These are phyloP conservation scores for Macrophya alboannulata DNA, from an alignment of 2,888 invertebrate species.

Conservation along the genomic window DNA sequence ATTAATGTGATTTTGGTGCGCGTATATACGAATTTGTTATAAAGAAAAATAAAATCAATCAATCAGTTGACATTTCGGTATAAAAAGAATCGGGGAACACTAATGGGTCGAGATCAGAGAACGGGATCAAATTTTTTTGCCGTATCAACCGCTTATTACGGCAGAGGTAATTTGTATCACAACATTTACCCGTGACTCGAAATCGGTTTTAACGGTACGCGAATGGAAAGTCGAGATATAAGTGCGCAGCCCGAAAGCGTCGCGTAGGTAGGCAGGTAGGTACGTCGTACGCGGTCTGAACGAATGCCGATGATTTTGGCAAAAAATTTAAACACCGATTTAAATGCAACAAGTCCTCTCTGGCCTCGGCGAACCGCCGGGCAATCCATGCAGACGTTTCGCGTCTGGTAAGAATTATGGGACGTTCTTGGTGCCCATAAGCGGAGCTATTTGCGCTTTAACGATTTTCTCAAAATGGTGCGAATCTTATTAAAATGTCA, in stretches of 20 bases:
- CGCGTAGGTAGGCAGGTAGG: conserved; percentile 16
- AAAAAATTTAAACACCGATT: conserved; percentile 63
- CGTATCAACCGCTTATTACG: conserved; percentile 37
- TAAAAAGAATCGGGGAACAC: conserved; percentile 8
- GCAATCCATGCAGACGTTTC: neutral
- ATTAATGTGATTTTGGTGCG: neutral
- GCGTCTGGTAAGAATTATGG: conserved; percentile 22
- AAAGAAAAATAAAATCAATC: conserved; percentile 33
- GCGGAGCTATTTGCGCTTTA: conserved; percentile 8
- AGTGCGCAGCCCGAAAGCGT: conserved; percentile 5
- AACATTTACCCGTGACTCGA: conserved; percentile 38
- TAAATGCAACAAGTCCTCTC: conserved; percentile 61
- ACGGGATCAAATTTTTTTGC: conserved; percentile 39
- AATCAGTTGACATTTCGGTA: conserved; percentile 12
- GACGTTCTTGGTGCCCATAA: conserved; percentile 3
- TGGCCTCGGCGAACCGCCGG: neutral
- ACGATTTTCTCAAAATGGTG: conserved; percentile 28
- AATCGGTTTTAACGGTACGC: conserved; percentile 51
- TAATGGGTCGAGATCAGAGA: conserved; percentile 10
- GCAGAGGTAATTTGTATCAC: conserved; percentile 49
- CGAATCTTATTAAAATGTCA: conserved; percentile 33
- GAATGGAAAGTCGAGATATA: conserved; percentile 37
- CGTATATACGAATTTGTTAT: neutral
- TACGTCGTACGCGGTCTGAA: conserved; percentile 52
- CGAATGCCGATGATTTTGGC: conserved; percentile 58